These are phyloP conservation scores for Euwallacea fornicatus DNA, from an alignment of 1,140 invertebrate species.

Conservation along the genomic window DNA sequence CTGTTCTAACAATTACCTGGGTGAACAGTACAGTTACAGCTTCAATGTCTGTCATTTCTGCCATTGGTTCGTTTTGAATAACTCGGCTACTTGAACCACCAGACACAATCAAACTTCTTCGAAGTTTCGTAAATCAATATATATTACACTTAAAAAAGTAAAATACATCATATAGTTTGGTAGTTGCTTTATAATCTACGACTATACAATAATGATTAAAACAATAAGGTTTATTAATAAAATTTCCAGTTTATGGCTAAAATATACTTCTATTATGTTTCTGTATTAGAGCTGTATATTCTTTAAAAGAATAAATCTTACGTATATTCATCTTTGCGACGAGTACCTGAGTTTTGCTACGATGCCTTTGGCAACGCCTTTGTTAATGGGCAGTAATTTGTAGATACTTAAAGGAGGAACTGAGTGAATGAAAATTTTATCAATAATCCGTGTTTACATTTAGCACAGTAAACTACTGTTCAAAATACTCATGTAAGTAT, in stretches of 20 bases:
- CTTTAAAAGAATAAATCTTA: neutral
- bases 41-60: too few relatives aligned
- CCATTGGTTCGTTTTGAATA: too few relatives aligned
- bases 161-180: constrained; percentile 27
- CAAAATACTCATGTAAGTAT: constrained; percentile 11
- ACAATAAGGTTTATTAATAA: constrained; percentile 14
- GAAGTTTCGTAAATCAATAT: neutral
- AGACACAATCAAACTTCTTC: too few relatives aligned
- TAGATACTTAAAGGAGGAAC: neutral
- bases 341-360: neutral
- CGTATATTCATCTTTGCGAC: constrained; percentile 1
- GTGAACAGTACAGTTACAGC: too few relatives aligned
- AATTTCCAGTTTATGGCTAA: constrained; percentile 9
- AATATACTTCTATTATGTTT: neutral
- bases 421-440: constrained; percentile 13
- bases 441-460: constrained; percentile 12
- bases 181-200: constrained; percentile 23
- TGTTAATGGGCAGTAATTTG: neutral
- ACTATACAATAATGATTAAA: constrained; percentile 16
- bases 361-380: neutral
- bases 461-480: constrained; percentile 12
- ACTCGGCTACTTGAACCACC: too few relatives aligned
- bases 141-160: constrained; percentile 24
- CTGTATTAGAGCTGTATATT: neutral
- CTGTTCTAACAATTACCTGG: too few relatives aligned